These are phyloP conservation scores for Bombylius major DNA, from an alignment of 2,888 invertebrate species.

Conservation along the genomic window DNA sequence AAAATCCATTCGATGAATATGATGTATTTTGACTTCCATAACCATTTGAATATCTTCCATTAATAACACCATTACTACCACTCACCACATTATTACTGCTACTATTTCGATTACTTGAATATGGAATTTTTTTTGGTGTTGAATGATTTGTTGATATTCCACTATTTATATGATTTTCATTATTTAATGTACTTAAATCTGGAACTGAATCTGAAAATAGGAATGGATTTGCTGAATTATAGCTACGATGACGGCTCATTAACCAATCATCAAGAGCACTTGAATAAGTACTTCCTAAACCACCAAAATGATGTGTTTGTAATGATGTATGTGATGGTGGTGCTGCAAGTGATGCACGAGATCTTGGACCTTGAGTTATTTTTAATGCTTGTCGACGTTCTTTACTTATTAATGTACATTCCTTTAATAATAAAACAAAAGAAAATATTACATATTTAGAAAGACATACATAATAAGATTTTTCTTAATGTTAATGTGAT, in stretches of 20 bases:
- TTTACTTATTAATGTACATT: constrained; percentile 50
- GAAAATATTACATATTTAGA: too few species aligned
- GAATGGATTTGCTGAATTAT: constrained; percentile 31
- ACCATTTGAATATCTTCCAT: constrained; percentile 31
- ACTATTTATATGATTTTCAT: constrained; percentile 31
- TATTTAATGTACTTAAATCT: constrained; percentile 32
- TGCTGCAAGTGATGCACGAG: constrained; percentile 34
- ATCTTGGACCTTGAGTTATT: constrained; percentile 36
- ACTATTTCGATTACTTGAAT: constrained; percentile 14
- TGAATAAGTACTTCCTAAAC: constrained; percentile 38
- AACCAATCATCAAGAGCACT: constrained; percentile 44
- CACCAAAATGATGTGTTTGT: constrained; percentile 32
- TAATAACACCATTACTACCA: constrained; percentile 16
- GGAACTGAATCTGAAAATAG: constrained; percentile 36
- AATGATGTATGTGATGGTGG: constrained; percentile 34
- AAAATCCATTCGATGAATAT: constrained; percentile 27
- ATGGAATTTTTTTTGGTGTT: constrained; percentile 34
- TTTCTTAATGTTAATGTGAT: not conserved
- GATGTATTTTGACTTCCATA: constrained; percentile 31
- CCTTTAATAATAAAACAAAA: constrained; percentile 27
- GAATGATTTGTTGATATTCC: constrained; percentile 35
- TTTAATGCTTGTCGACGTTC: constrained; percentile 46
- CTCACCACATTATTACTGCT: constrained; percentile 6
- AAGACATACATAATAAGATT: too few species aligned
- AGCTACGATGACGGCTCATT: constrained; percentile 38